These are phyloP conservation scores for Drosophila carrolli DNA, from an alignment of 1,140 invertebrate species.

Conservation along the genomic window DNA sequence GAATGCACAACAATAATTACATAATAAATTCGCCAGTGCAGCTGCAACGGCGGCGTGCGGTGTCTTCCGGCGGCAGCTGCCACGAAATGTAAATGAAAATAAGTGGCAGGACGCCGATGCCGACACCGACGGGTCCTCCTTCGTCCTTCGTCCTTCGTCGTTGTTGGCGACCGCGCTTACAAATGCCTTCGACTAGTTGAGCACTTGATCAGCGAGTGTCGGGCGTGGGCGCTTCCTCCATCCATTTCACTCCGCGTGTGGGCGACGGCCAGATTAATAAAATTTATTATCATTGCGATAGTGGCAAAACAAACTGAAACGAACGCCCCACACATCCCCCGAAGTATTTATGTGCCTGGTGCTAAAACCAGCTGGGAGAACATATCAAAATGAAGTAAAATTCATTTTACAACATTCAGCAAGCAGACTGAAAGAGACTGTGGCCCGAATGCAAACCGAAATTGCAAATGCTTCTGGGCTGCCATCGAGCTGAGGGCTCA, in stretches of 20 bases:
- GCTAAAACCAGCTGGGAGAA: conserved; percentile 70
- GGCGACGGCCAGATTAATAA: conserved; percentile 76
- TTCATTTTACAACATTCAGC: conserved; percentile 73
- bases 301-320: conserved; percentile 63
- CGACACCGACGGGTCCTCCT: not conserved
- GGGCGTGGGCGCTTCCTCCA: conserved; percentile 16
- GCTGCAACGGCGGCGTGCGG: conserved; percentile 12
- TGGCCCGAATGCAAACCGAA: conserved; percentile 51
- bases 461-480: conserved; percentile 73
- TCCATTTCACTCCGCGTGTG: conserved; percentile 22
- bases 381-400: conserved; percentile 83
- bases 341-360: conserved; percentile 63
- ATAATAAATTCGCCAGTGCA: conserved; percentile 54
- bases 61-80: conserved; percentile 42
- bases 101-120: conserved; percentile 44
- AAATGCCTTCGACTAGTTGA: conserved; percentile 64
- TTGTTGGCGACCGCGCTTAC: conserved; percentile 49
- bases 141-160: conserved; percentile 4
- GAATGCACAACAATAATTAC: conserved; percentile 60
- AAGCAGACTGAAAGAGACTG: conserved; percentile 22
- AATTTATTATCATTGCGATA: conserved; percentile 83
- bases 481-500: conserved; percentile 53
- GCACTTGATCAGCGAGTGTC: conserved; percentile 55
- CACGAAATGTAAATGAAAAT: conserved; percentile 61
- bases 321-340: conserved; percentile 56